Evolutionary conservation across 2,113 vertebrate species (phyloP).

Genomic region (Sylvietta virens): DNA sequence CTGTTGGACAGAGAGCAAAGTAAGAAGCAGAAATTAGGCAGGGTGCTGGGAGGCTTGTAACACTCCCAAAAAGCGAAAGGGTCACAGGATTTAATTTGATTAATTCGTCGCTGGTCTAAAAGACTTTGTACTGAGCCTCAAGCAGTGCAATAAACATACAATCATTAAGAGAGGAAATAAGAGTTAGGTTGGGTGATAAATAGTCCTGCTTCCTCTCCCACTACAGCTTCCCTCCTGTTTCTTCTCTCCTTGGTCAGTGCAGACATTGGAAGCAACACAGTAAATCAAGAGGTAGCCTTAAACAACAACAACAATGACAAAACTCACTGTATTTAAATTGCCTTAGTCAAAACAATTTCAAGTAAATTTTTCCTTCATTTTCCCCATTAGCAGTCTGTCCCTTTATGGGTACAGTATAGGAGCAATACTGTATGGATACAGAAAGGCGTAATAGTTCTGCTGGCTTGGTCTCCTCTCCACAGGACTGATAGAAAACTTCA

Average conservation of each 20-base stretch:
- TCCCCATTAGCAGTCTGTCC: background rate
- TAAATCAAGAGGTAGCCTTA: background rate
- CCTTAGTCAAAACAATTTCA: conserved; percentile 16
- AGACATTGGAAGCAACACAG: background rate
- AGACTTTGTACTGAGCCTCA: conserved; percentile 33
- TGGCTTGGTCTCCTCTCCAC: background rate
- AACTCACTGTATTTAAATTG: background rate
- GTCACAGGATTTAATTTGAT: conserved; percentile 67
- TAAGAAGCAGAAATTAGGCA: conserved; percentile 35
- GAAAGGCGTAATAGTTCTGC: background rate
- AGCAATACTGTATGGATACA: too few species aligned
- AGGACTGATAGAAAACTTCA: background rate
- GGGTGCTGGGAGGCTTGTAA: background rate
- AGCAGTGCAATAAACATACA: conserved; percentile 47
- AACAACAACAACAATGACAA: background rate
- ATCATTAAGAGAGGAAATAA: conserved; percentile 54
- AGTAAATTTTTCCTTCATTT: conserved; percentile 31
- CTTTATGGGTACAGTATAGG: background rate
- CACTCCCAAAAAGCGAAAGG: conserved; percentile 55
- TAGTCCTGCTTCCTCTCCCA: background rate
- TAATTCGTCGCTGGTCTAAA: conserved; percentile 53
- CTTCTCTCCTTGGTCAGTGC: background rate
- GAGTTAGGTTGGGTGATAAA: conserved; percentile 34
- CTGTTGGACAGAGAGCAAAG: conserved; percentile 53
- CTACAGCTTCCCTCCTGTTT: background rate